These are phyloP conservation scores for Apodemia zela DNA, from an alignment of 2,888 invertebrate species.

Conservation along the genomic window DNA sequence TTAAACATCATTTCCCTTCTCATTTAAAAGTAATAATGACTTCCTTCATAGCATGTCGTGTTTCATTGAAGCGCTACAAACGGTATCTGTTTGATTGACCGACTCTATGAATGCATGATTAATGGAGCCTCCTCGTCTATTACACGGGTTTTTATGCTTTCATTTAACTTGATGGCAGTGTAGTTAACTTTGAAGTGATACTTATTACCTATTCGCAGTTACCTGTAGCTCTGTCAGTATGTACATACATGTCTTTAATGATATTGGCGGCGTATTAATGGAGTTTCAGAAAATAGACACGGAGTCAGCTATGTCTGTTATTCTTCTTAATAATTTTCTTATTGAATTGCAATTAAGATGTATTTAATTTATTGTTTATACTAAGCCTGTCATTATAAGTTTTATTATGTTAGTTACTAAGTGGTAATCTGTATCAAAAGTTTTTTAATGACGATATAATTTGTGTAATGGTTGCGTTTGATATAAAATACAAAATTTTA, in stretches of 20 bases:
- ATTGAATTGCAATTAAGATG: no score
- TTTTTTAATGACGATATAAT: no score
- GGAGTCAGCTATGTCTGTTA: not conserved
- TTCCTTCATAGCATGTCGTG: slow-evolving; percentile 18
- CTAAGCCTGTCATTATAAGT: no score
- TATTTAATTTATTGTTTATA: no score
- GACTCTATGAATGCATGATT: slow-evolving; percentile 65
- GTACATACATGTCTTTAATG: not conserved
- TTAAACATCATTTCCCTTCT: slow-evolving; percentile 12
- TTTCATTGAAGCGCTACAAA: slow-evolving; percentile 27
- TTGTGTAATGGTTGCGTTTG: no score
- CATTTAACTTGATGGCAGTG: slow-evolving; percentile 38
- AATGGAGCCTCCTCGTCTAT: slow-evolving; percentile 46
- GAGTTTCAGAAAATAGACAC: not conserved
- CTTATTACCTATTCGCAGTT: slow-evolving; percentile 34
- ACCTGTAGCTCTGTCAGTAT: slow-evolving; percentile 17
- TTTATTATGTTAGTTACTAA: no score
- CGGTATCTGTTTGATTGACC: slow-evolving; percentile 55
- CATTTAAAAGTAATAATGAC: slow-evolving; percentile 15
- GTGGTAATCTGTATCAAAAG: no score
- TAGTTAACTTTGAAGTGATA: slow-evolving; percentile 37
- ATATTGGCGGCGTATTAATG: not conserved
- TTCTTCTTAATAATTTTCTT: not conserved
- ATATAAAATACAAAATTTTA: no score
- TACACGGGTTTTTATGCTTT: slow-evolving; percentile 39